phyloP scores from a whole-genome alignment of 2,113 vertebrate species.

The Gymnobelideus leadbeateri region DNA sequence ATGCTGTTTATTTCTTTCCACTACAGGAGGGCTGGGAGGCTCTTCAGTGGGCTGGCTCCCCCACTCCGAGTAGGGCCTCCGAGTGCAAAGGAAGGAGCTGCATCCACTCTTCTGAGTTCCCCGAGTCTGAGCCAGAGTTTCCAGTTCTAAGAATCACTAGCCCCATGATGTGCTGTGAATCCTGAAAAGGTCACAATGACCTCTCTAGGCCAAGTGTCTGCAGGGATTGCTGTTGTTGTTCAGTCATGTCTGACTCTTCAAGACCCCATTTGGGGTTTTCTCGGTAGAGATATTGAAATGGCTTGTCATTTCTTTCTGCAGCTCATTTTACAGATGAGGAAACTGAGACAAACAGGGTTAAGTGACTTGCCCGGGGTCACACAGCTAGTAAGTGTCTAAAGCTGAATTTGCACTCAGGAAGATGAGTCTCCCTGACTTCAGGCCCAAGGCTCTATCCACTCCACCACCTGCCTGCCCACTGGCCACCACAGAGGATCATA shows the following conservation, averaged over 20 bases:
- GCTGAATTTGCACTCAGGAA: no score
- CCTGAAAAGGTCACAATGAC: neutral
- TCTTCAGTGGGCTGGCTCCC: neutral
- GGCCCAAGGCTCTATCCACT: no score
- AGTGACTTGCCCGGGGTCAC: neutral
- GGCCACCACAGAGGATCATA: neutral
- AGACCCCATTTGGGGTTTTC: neutral
- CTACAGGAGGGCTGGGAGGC: neutral
- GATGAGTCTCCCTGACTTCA: no score
- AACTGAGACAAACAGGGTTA: neutral
- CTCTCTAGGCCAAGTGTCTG: neutral
- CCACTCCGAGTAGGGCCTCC: rapidly evolving
- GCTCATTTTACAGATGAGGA: neutral
- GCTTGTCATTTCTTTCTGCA: neutral
- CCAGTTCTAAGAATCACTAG: neutral
- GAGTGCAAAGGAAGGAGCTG: neutral
- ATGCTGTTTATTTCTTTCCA: neutral
- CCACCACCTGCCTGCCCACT: no score
- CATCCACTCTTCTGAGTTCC: neutral
- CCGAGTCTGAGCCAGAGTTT: neutral
- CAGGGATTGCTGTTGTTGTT: neutral
- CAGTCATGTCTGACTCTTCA: neutral
- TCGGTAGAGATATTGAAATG: neutral
- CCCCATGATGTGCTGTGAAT: neutral
- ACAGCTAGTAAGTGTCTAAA: neutral